Base-by-base conservation (phyloP, 2,113 vertebrate species). In the Carassius auratus region DNA sequence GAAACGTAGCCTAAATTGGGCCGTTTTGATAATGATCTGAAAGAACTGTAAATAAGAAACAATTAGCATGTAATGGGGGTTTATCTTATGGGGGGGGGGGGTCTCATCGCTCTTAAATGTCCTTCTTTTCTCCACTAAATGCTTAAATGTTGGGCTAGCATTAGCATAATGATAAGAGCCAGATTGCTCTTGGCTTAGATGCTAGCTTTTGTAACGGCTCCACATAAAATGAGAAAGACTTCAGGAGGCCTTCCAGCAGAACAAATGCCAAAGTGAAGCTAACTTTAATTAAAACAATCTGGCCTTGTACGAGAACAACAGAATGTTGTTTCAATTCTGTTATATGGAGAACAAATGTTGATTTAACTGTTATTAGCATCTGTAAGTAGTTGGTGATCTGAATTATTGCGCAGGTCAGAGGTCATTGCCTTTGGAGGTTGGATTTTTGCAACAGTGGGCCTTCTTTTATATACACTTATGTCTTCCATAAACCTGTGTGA, bases 1-100 rank as follows among this genome's bases (percentile, higher is more conserved):
- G 33, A 71, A 9, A 48, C 64, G 66, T 26, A 23, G 15, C 69
- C 17, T 48, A 69, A 77, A 66, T 62, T 21, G 62, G 61, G 71
- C 77, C 45, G 26, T 15, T 75, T 19, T 81, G 92, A 94, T 93
- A 84, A 62, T 5, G 15, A 95, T 94, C 93, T 92, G 55, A 87
- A 87, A 88, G 90, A 82, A 83, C 76, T 88, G 89, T 77, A 91
- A 94, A 94, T 89, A 79, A 88, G 89, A 74, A 91, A 30, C 85
- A 91, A 93, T 94, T 93, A 93, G 89, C 90, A 92, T 94, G 91
- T 93, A 94, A 93, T 93, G 90, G 89, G 83, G 85, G 87, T 87
- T 92, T 93, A 93, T 94, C 93, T 81, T 48, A 4, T 45, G 45
- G 85, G n/a, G 71, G 81, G 83, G 92, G 21, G 71, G 81, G 83